Evolutionary conservation across 2,888 invertebrate genomes (phyloP).

Genomic region (Epiblema foenella): DNA sequence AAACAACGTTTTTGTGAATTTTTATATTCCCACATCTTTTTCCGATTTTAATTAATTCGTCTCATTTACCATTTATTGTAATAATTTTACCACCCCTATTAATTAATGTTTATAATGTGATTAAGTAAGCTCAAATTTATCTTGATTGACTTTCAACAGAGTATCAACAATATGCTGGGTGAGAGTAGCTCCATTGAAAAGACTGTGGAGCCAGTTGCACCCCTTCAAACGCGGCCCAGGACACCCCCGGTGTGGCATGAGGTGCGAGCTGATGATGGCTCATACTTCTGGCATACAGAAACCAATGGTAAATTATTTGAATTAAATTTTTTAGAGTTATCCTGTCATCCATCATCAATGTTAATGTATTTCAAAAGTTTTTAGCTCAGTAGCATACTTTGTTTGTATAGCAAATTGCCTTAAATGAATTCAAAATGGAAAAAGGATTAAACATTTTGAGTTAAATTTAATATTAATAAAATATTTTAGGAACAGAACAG

Average conservation of each 20-base stretch:
- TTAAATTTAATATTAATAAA: neutral
- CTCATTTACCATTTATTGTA: too few species aligned
- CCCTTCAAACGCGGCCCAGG: conserved; percentile 48
- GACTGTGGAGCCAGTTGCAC: conserved; percentile 52
- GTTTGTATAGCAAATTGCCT: too few species aligned
- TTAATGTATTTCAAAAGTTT: too few species aligned
- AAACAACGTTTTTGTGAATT: too few species aligned
- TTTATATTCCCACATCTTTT: too few species aligned
- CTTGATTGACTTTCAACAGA: conserved; percentile 55
- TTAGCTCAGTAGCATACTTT: too few species aligned
- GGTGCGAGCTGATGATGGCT: conserved; percentile 90
- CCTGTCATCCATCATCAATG: too few species aligned
- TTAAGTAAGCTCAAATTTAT: too few species aligned
- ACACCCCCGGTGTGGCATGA: conserved; percentile 88
- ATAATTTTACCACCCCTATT: too few species aligned
- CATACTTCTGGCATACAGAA: conserved; percentile 94
- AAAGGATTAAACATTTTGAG: neutral
- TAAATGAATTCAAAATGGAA: neutral
- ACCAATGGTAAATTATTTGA: conserved; percentile 91
- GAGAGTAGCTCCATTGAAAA: conserved; percentile 58
- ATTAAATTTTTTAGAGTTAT: too few species aligned
- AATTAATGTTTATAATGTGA: too few species aligned
- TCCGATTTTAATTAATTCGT: too few species aligned
- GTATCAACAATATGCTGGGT: conserved; percentile 72
- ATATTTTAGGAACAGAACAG: neutral